Conservation (phyloP, 2,888 invertebrate genomes). For the Drosophila leonis region DNA sequence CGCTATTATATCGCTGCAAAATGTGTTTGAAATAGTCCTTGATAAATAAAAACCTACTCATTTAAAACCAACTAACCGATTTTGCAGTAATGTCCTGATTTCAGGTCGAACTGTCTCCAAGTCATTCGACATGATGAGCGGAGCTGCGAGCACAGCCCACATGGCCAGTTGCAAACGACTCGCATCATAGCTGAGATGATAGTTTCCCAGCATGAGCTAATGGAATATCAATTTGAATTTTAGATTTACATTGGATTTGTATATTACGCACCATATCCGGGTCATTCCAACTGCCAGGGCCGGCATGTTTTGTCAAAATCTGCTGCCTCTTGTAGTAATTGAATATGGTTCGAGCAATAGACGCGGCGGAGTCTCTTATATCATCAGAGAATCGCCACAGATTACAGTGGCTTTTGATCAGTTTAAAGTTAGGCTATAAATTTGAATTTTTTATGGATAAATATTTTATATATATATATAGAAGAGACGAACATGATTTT, state of each 20-base stretch:
- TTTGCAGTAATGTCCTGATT: slow-evolving; percentile 88
- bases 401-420: slow-evolving; percentile 87
- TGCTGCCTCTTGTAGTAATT: slow-evolving; percentile 88
- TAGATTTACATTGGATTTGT: neutral
- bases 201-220: slow-evolving; percentile 88
- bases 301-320: slow-evolving; percentile 86
- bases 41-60: neutral
- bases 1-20: slow-evolving; percentile 86
- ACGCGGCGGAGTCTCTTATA: slow-evolving; percentile 87
- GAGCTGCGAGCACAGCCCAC: slow-evolving; percentile 90
- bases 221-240: neutral
- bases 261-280: slow-evolving; percentile 87
- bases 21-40: neutral
- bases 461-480: too few species aligned
- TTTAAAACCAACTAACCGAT: slow-evolving; percentile 84
- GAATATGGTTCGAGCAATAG: slow-evolving; percentile 86
- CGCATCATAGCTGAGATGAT: slow-evolving; percentile 88
- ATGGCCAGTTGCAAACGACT: slow-evolving; percentile 90
- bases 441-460: neutral
- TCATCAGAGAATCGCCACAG: slow-evolving; percentile 89
- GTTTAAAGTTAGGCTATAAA: slow-evolving; percentile 86
- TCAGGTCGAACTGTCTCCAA: slow-evolving; percentile 87
- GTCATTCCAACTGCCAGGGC: slow-evolving; percentile 90
- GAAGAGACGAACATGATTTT: slow-evolving; percentile 83
- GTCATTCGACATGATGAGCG: slow-evolving; percentile 90